Evolutionary conservation across 2,113 vertebrate genomes (phyloP).

Genomic region (Kryptolebias marmoratus): DNA sequence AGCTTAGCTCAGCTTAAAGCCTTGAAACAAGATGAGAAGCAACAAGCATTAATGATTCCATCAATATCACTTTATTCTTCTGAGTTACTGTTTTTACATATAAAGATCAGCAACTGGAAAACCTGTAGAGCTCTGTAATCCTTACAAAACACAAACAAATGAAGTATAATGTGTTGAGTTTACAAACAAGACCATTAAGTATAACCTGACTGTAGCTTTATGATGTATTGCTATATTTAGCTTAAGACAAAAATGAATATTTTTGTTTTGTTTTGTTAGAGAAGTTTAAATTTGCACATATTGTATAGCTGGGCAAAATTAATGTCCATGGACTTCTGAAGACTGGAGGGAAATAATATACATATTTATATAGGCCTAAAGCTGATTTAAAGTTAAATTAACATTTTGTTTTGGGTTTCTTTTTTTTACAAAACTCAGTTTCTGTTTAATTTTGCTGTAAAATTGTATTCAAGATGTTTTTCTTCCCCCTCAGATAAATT

Average conservation of each 20-base stretch:
- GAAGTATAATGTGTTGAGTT: neutral
- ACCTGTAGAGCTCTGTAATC: neutral
- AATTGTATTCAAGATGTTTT: no score
- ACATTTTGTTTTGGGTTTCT: neutral
- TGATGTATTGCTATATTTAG: neutral
- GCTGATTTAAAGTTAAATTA: neutral
- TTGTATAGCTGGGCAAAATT: neutral
- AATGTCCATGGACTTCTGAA: constrained; percentile 3
- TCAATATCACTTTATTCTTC: neutral
- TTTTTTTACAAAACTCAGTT: neutral
- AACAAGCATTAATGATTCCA: neutral
- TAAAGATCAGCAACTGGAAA: neutral
- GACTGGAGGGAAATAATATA: neutral
- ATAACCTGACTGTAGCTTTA: no score
- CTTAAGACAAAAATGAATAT: neutral
- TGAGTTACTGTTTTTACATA: neutral
- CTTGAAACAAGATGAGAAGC: neutral
- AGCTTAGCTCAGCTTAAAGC: neutral
- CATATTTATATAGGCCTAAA: no score
- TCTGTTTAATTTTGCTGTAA: no score
- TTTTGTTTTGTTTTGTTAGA: neutral
- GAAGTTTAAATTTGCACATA: neutral
- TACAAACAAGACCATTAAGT: neutral
- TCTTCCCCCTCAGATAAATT: constrained; percentile 20
- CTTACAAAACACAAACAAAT: neutral